These are phyloP conservation scores for Machimus atricapillus DNA, from an alignment of 2,888 invertebrate species.

Conservation along the genomic window DNA sequence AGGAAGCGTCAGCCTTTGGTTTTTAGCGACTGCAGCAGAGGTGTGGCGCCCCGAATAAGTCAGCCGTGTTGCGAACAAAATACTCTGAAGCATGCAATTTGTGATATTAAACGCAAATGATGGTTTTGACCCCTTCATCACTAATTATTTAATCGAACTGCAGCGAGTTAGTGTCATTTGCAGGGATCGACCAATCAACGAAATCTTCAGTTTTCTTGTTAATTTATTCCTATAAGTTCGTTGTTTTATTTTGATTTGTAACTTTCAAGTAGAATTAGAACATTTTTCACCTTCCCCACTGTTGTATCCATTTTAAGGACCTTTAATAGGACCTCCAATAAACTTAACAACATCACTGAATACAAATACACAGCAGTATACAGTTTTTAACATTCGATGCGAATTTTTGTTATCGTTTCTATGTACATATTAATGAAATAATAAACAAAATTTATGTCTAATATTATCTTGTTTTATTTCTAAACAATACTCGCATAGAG, in stretches of 20 bases:
- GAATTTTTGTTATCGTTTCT: slow-evolving; percentile 18
- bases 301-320: slow-evolving; percentile 8
- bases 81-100: slow-evolving; percentile 33
- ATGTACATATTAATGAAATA: slow-evolving; percentile 24
- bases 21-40: background rate
- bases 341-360: slow-evolving; percentile 4
- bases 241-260: slow-evolving; percentile 9
- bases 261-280: background rate
- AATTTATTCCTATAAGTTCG: slow-evolving; percentile 18
- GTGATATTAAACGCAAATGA: slow-evolving; percentile 18
- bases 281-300: background rate
- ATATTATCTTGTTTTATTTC: background rate
- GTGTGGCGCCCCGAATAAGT: background rate
- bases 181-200: background rate
- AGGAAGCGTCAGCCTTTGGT: background rate
- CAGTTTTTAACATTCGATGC: slow-evolving; percentile 16
- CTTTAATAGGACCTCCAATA: background rate
- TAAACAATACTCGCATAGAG: background rate
- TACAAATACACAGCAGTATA: slow-evolving; percentile 39
- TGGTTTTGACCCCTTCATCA: background rate
- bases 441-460: slow-evolving; percentile 1
- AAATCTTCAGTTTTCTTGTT: slow-evolving; percentile 9
- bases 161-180: background rate
- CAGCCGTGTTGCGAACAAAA: background rate
- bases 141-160: background rate